These are phyloP conservation scores for Shinisaurus crocodilurus DNA, from an alignment of 2,113 vertebrate genomes.

Conservation along the genomic window DNA sequence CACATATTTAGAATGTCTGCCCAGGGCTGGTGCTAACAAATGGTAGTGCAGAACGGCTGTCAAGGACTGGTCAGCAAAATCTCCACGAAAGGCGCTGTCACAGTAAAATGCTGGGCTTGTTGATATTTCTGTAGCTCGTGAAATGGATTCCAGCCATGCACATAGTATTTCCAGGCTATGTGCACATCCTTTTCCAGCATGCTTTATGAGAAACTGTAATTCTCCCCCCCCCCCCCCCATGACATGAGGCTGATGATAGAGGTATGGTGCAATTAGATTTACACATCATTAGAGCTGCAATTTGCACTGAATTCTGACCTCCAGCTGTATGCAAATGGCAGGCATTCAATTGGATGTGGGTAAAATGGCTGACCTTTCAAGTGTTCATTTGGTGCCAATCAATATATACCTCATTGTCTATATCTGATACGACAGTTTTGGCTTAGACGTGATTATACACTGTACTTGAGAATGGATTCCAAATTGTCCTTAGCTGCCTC, in stretches of 20 bases:
- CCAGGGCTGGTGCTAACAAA: neutral
- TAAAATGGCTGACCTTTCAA: slow-evolving; percentile 84
- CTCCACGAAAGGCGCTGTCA: slow-evolving; percentile 55
- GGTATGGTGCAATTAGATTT: slow-evolving; percentile 75
- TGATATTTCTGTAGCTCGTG: slow-evolving; percentile 64
- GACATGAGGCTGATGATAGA: slow-evolving; percentile 59
- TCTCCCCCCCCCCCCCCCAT: slow-evolving; percentile 58
- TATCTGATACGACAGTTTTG: slow-evolving; percentile 68
- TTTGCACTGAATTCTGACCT: slow-evolving; percentile 80
- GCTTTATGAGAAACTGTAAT: slow-evolving; percentile 71
- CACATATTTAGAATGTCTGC: neutral
- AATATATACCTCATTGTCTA: slow-evolving; percentile 63
- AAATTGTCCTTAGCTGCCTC: neutral
- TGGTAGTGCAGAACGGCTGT: neutral
- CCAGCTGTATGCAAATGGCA: slow-evolving; percentile 80
- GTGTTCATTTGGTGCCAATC: slow-evolving; percentile 74
- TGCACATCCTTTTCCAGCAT: slow-evolving; percentile 58
- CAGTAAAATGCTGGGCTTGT: slow-evolving; percentile 41
- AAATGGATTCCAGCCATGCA: slow-evolving; percentile 59
- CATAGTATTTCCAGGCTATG: slow-evolving; percentile 19
- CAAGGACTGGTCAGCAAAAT: slow-evolving; percentile 34
- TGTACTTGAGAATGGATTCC: neutral
- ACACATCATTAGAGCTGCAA: slow-evolving; percentile 72
- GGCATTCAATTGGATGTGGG: slow-evolving; percentile 76
- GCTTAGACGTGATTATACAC: slow-evolving; percentile 55